phyloP scores from a whole-genome alignment of 2,797 vertebrate species.

The Taenioides sp. region DNA sequence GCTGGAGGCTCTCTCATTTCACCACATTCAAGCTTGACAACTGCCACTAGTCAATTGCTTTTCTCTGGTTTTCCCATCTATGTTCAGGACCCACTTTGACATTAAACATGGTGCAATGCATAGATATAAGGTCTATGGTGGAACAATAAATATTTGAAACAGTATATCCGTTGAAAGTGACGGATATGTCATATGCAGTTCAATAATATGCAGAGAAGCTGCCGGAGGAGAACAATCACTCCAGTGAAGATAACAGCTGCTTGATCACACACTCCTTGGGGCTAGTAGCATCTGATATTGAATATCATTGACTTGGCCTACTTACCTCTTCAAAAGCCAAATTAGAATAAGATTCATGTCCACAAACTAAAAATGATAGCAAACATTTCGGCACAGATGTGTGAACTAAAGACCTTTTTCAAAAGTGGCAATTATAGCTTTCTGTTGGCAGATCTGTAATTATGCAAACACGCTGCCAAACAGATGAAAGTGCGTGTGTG shows the following conservation, averaged over 20 bases:
- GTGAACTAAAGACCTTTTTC: slow-evolving; percentile 27
- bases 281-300: slow-evolving; percentile 6
- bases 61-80: background rate
- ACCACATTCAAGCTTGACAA: slow-evolving; percentile 20
- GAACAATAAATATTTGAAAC: background rate
- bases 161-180: background rate
- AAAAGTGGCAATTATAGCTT: slow-evolving; percentile 34
- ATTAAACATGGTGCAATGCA: background rate
- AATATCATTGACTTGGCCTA: background rate
- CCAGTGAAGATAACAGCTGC: slow-evolving; percentile 1
- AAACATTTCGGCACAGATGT: slow-evolving; percentile 16
- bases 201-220: slow-evolving; percentile 5
- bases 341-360: slow-evolving; percentile 5
- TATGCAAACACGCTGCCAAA: slow-evolving; percentile 34
- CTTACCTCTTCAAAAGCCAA: slow-evolving; percentile 16
- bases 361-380: background rate
- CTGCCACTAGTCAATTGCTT: background rate
- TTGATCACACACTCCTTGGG: background rate
- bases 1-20: slow-evolving; percentile 33
- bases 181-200: background rate
- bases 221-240: background rate
- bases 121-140: background rate
- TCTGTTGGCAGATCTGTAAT: slow-evolving; percentile 39
- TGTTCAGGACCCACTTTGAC: background rate
- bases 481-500: slow-evolving; percentile 11